A percentile compares a stretch with the other conserved stretches of the same genome.
Conservation (phyloP, 2,797 vertebrate genomes). For the Neosilurus hyrtlii region DNA sequence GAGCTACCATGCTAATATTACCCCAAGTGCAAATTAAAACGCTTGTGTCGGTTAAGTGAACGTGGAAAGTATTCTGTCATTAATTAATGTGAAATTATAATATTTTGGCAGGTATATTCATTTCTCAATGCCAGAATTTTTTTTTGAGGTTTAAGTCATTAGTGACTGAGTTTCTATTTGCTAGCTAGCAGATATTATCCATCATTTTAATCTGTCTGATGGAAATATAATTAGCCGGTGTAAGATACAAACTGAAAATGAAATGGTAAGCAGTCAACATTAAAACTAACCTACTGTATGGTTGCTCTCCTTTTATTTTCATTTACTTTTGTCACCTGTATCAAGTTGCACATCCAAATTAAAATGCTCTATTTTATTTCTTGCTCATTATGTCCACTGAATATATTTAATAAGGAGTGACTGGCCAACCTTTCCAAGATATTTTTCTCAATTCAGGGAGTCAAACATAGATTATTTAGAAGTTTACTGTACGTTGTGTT, state of each 20-base stretch:
- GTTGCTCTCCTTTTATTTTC: not conserved
- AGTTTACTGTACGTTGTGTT: too few relatives aligned
- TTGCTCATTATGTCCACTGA: not conserved
- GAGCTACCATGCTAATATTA: not conserved
- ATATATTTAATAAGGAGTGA: not conserved
- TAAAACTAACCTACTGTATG: too few relatives aligned
- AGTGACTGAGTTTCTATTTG: not conserved
- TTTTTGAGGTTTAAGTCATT: not conserved
- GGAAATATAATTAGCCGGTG: not conserved
- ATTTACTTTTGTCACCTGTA: not conserved
- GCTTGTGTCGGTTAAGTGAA: too few relatives aligned
- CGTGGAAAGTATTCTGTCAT: too few relatives aligned
- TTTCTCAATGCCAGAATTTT: too few relatives aligned
- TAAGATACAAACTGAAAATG: not conserved
- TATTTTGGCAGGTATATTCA: too few relatives aligned
- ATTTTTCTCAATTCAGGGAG: not conserved
- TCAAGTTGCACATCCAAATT: not conserved
- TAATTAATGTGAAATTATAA: too few relatives aligned
- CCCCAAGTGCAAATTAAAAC: too few relatives aligned
- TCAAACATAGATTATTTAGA: not conserved
- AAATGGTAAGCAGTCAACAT: not conserved
- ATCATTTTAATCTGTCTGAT: not conserved
- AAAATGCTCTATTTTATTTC: not conserved
- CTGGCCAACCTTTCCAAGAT: not conserved
- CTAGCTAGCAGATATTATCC: not conserved